phyloP scores from a whole-genome alignment of 2,888 invertebrate genomes.

The Caenorhabditis zanzibari region DNA sequence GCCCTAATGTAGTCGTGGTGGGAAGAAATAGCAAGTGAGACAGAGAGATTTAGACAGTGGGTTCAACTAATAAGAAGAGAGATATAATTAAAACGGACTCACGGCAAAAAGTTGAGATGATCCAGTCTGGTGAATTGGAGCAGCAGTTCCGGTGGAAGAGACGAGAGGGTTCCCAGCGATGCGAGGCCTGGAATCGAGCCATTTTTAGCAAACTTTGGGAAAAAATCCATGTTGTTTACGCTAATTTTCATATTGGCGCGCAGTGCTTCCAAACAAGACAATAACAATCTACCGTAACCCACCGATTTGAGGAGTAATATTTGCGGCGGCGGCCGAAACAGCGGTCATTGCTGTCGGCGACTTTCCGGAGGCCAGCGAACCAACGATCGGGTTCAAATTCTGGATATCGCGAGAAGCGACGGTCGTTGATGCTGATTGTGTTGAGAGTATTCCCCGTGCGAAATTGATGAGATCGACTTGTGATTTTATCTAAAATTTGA shows the following conservation, averaged over 20 bases:
- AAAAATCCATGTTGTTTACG: constrained; percentile 1
- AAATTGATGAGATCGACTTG: constrained; percentile 54
- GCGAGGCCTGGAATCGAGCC: constrained; percentile 29
- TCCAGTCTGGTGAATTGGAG: constrained; percentile 50
- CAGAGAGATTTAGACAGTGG: background rate
- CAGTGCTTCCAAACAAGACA: constrained; percentile 20
- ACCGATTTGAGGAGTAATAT: constrained; percentile 44
- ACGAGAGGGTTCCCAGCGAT: constrained; percentile 16
- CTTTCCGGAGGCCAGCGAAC: constrained; percentile 36
- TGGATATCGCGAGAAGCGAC: constrained; percentile 33
- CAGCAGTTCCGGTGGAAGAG: constrained; percentile 48
- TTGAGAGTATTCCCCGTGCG: constrained; percentile 38
- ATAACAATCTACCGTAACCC: constrained; percentile 52
- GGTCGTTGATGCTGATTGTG: constrained; percentile 23
- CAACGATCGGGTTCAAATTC: constrained; percentile 60
- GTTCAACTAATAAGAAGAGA: background rate
- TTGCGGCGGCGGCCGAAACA: constrained; percentile 24
- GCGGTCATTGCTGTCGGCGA: constrained; percentile 34
- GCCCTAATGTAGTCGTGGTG: constrained; percentile 12
- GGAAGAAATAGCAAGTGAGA: background rate
- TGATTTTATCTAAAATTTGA: constrained; percentile 48
- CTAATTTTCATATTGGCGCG: background rate
- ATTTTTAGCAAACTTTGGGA: background rate
- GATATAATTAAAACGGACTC: constrained; percentile 16
- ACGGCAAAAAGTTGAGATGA: constrained; percentile 45